Evolutionary conservation across 2,888 invertebrate species (phyloP).

Genomic region (Noctua fimbriata): DNA sequence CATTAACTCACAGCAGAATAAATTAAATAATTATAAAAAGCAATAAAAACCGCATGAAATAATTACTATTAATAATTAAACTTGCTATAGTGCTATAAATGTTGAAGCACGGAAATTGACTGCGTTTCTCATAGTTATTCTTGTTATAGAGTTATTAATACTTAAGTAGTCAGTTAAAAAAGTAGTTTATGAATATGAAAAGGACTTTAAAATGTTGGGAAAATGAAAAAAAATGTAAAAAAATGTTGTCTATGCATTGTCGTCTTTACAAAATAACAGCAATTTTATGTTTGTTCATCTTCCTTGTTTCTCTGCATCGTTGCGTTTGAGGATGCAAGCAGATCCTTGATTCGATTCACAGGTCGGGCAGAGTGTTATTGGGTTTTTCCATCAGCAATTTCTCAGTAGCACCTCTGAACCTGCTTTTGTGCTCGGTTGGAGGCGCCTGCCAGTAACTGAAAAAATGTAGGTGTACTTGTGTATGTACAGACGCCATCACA

Average conservation of each 20-base stretch:
- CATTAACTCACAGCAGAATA: constrained; percentile 17
- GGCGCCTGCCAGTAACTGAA: too few species aligned
- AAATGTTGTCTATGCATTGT: background rate
- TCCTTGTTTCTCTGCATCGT: background rate
- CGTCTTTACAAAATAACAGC: background rate
- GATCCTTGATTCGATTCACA: too few species aligned
- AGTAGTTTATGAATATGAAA: background rate
- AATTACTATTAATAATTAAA: constrained; percentile 36
- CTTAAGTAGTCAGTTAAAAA: background rate
- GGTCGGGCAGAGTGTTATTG: too few species aligned
- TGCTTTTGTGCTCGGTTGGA: too few species aligned
- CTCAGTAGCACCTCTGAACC: too few species aligned
- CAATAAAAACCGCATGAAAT: constrained; percentile 35
- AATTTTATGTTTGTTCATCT: background rate
- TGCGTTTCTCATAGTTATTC: background rate
- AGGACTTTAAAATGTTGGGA: background rate
- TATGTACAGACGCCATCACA: too few species aligned
- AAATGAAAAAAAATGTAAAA: too few species aligned
- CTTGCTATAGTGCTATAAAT: constrained; percentile 1
- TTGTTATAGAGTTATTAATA: background rate
- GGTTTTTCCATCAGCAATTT: too few species aligned
- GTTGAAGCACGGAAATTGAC: constrained; percentile 25
- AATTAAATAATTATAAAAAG: constrained; percentile 45
- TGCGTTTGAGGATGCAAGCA: too few species aligned
- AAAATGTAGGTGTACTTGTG: too few species aligned